Evolutionary conservation across 2,113 vertebrate genomes (phyloP).

Genomic region (Prinia subflava): DNA sequence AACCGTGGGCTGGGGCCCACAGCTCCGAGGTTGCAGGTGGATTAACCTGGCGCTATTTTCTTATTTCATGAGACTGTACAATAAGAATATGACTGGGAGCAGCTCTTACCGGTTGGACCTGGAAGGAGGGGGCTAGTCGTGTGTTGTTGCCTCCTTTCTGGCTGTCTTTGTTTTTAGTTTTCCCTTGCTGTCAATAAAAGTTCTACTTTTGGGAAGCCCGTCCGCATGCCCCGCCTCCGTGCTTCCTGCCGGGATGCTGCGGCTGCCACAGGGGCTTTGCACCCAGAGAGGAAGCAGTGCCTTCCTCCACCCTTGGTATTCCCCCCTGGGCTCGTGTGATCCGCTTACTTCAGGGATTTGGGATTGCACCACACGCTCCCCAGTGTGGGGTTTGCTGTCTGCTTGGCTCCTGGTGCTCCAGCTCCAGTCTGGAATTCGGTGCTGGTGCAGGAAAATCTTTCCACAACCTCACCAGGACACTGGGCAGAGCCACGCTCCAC

Average conservation of each 20-base stretch:
- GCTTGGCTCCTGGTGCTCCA: accelerated
- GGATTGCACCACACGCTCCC: accelerated
- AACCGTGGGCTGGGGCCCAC: accelerated
- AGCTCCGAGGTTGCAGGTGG: neutral
- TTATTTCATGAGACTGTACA: neutral
- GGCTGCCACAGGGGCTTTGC: neutral
- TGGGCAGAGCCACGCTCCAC: accelerated
- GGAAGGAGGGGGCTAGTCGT: neutral
- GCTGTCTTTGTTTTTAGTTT: slow-evolving; percentile 35
- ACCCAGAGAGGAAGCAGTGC: neutral
- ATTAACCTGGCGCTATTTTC: neutral
- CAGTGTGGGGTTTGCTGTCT: neutral
- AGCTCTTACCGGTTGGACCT: neutral
- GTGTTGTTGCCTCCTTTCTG: neutral
- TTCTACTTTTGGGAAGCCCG: slow-evolving; percentile 47
- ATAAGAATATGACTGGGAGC: neutral
- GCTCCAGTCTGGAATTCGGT: accelerated
- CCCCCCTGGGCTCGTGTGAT: neutral
- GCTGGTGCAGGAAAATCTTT: neutral
- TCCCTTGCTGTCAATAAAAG: slow-evolving; percentile 44
- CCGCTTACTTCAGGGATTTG: neutral
- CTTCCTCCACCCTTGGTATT: neutral
- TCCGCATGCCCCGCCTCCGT: accelerated
- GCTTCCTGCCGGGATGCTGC: neutral
- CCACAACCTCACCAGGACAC: accelerated